Conservation (phyloP, 2,888 invertebrate species). For the Macropis europaea region DNA sequence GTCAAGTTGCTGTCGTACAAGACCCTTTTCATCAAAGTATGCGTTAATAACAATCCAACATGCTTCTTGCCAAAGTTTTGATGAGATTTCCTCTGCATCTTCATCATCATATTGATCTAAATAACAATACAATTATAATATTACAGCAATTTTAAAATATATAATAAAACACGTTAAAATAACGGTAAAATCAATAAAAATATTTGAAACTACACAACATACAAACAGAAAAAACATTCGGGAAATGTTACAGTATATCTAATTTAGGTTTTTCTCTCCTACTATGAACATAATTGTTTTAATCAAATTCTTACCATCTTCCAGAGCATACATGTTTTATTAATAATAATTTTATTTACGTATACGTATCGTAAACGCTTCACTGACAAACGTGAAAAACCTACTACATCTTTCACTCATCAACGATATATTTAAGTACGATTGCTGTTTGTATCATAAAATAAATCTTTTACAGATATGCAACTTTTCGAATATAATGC, state of each 20-base stretch:
- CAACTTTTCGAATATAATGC: no score
- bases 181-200: background rate
- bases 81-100: constrained; percentile 96
- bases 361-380: background rate
- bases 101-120: constrained; percentile 86
- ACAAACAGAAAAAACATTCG: background rate
- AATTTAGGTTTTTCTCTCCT: background rate
- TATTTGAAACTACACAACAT: background rate
- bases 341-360: background rate
- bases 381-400: background rate
- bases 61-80: constrained; percentile 99
- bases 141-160: background rate
- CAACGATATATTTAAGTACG: no score
- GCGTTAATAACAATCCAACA: constrained; percentile 99
- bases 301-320: constrained; percentile 38
- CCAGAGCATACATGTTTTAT: constrained; percentile 40
- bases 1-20: constrained; percentile 99
- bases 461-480: no score
- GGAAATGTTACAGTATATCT: constrained; percentile 7
- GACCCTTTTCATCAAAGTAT: constrained; percentile 99
- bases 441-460: no score
- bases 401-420: no score
- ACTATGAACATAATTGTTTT: background rate
- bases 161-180: background rate
- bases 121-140: background rate